phyloP scores from a whole-genome alignment of 2,888 invertebrate genomes.

The Julus scanicus region DNA sequence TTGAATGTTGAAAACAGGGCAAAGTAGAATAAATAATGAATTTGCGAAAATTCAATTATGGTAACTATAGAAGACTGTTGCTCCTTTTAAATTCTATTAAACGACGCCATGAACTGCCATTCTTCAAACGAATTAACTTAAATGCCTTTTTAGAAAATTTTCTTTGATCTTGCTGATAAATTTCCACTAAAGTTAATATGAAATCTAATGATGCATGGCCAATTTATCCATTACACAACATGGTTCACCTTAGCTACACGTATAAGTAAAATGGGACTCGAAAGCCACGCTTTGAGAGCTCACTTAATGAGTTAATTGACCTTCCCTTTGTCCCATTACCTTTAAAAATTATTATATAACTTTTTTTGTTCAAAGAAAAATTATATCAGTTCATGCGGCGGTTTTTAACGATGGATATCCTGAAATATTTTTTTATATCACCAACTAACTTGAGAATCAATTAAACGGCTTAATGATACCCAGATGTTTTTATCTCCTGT shows the following conservation, averaged over 20 bases:
- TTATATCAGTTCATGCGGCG: too few relatives aligned
- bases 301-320: background rate
- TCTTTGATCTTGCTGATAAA: background rate
- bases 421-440: too few relatives aligned
- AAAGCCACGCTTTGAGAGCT: background rate
- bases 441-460: too few relatives aligned
- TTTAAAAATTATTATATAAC: background rate
- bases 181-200: background rate
- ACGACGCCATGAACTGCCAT: background rate
- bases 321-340: background rate
- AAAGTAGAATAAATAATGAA: too few relatives aligned
- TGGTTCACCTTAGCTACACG: background rate
- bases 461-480: too few relatives aligned
- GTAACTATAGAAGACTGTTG: background rate
- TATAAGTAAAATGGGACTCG: background rate
- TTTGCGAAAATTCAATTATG: background rate
- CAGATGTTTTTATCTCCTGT: too few relatives aligned
- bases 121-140: background rate
- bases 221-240: slow-evolving; percentile 8
- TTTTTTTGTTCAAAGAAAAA: too few relatives aligned
- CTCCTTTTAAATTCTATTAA: slow-evolving; percentile 1
- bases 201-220: slow-evolving; percentile 11
- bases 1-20: too few relatives aligned
- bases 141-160: background rate
- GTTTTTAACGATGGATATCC: too few relatives aligned